A percentile compares a stretch with the other conserved stretches of the same genome.
Evolutionary conservation across 2,797 vertebrate species (phyloP).

Genomic region (Crenichthys baileyi): DNA sequence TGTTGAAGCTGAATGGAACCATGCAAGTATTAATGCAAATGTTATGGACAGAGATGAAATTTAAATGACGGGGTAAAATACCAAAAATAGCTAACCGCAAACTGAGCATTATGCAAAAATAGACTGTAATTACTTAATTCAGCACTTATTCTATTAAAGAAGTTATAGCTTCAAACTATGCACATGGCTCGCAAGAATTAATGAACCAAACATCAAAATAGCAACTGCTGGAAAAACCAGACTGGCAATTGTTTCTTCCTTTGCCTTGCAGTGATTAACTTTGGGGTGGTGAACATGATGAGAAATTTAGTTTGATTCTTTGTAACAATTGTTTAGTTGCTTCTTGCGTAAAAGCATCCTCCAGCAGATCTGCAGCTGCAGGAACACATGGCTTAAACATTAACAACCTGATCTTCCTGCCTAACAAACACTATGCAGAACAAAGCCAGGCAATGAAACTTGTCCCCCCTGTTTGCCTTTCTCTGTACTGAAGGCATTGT

Average conservation of each 20-base stretch:
- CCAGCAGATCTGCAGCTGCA: slow-evolving; percentile 50
- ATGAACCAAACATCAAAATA: slow-evolving; percentile 16
- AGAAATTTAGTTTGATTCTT: not conserved
- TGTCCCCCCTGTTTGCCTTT: slow-evolving; percentile 55
- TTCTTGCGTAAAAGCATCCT: slow-evolving; percentile 14
- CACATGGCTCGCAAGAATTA: slow-evolving; percentile 14
- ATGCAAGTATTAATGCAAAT: not conserved
- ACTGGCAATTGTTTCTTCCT: not conserved
- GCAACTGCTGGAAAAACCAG: not conserved
- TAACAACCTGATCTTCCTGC: slow-evolving; percentile 67
- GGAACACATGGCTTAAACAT: slow-evolving; percentile 59
- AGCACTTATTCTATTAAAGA: not conserved
- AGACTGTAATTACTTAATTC: not conserved
- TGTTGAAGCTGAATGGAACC: slow-evolving; percentile 1
- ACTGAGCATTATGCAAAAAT: not conserved
- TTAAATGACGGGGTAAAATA: not conserved
- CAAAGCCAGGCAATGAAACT: slow-evolving; percentile 63
- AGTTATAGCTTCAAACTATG: not conserved
- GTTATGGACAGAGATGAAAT: not conserved
- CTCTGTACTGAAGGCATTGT: slow-evolving; percentile 60
- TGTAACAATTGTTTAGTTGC: slow-evolving; percentile 1
- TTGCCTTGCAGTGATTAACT: not conserved
- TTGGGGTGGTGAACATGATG: not conserved
- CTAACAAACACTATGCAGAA: slow-evolving; percentile 55
- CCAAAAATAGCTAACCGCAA: not conserved